Percentiles rank a stretch among this genome's conserved stretches.
phyloP scores from a whole-genome alignment of 1,140 invertebrate species.

The Heliconius himera region DNA sequence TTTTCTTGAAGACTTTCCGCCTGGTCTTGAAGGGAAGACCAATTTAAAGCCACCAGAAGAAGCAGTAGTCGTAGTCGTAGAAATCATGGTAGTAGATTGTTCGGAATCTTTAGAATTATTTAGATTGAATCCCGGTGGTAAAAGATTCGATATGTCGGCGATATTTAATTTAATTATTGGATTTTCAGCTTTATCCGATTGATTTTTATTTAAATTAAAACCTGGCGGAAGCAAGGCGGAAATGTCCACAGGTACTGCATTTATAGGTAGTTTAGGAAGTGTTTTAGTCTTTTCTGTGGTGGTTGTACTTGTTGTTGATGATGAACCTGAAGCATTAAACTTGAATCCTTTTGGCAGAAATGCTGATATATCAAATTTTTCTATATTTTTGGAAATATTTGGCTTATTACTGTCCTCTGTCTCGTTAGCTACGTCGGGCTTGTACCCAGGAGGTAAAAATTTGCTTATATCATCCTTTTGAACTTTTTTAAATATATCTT shows the following conservation, averaged over 20 bases:
- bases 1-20: slow-evolving; percentile 84
- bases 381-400: slow-evolving; percentile 74
- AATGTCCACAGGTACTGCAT: slow-evolving; percentile 82
- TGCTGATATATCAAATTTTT: slow-evolving; percentile 83
- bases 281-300: slow-evolving; percentile 70
- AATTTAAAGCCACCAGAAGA: slow-evolving; percentile 84
- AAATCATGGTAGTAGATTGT: slow-evolving; percentile 26
- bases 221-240: slow-evolving; percentile 84
- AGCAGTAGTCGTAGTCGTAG: slow-evolving; percentile 55
- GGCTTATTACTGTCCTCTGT: slow-evolving; percentile 55
- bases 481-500: slow-evolving; percentile 64
- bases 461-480: slow-evolving; percentile 82
- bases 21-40: slow-evolving; percentile 90
- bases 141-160: slow-evolving; percentile 81
- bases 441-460: slow-evolving; percentile 85
- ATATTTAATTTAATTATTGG: slow-evolving; percentile 77
- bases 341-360: slow-evolving; percentile 86
- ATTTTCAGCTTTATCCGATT: slow-evolving; percentile 53
- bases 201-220: slow-evolving; percentile 74
- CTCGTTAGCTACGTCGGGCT: slow-evolving; percentile 57
- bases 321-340: slow-evolving; percentile 50
- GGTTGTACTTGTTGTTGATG: slow-evolving; percentile 50
- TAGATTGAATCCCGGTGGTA: slow-evolving; percentile 84
- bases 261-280: slow-evolving; percentile 72
- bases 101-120: slow-evolving; percentile 55